These are phyloP conservation scores for Syngnathus floridae DNA, from an alignment of 2,113 vertebrate species.

Conservation along the genomic window DNA sequence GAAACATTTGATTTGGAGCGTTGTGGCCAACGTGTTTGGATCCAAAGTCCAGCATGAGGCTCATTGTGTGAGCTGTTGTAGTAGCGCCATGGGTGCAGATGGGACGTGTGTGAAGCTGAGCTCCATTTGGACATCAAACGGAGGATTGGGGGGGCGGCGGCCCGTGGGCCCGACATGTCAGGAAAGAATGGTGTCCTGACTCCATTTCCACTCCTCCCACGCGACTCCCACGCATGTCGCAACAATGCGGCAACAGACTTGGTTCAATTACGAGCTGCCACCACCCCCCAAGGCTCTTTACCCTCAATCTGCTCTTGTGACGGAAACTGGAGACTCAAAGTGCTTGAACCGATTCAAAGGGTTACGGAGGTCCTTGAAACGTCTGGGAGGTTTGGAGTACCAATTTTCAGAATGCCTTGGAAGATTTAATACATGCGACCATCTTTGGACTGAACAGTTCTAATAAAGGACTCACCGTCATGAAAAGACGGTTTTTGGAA, in stretches of 20 bases:
- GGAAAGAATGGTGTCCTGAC: slow-evolving; percentile 52
- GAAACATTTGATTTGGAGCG: background rate
- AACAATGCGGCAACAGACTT: slow-evolving; percentile 62
- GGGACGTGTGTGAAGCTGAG: slow-evolving; percentile 41
- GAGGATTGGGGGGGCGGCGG: slow-evolving; percentile 40
- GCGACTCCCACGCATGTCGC: slow-evolving; percentile 60
- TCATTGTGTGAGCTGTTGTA: slow-evolving; percentile 12
- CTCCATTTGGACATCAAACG: slow-evolving; percentile 65
- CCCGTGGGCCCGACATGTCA: slow-evolving; percentile 53
- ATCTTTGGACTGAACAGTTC: background rate
- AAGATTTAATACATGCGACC: slow-evolving; percentile 16
- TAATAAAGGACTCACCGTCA: background rate
- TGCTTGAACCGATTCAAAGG: slow-evolving; percentile 54
- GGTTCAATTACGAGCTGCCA: slow-evolving; percentile 38
- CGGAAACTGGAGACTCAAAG: slow-evolving; percentile 50
- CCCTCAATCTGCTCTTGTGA: slow-evolving; percentile 54
- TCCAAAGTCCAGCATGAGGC: background rate
- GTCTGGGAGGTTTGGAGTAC: slow-evolving; percentile 30
- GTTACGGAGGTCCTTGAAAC: slow-evolving; percentile 38
- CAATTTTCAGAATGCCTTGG: slow-evolving; percentile 40
- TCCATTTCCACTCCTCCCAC: slow-evolving; percentile 52
- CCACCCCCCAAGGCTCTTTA: slow-evolving; percentile 47
- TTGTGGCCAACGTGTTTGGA: background rate
- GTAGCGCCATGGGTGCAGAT: slow-evolving; percentile 14
- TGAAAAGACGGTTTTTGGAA: slow-evolving; percentile 4